Conservation (phyloP, 2,113 vertebrate species). For the Dissostichus mawsoni region DNA sequence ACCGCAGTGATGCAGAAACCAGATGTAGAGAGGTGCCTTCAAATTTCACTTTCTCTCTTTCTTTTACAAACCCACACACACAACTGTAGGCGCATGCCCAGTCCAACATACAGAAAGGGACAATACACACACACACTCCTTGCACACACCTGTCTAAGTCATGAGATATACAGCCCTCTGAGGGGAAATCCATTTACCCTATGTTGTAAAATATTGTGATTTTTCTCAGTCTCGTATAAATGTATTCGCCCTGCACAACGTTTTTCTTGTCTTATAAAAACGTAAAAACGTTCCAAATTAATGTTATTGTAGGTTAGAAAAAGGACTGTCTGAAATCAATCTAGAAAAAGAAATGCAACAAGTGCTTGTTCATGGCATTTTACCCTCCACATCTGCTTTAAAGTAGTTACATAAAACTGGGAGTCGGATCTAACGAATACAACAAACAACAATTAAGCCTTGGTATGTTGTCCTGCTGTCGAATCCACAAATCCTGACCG, state of each 20-base stretch:
- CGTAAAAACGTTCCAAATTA: conserved; percentile 26
- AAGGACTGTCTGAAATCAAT: neutral
- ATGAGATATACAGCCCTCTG: conserved; percentile 64
- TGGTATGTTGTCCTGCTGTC: conserved; percentile 22
- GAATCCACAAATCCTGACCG: conserved; percentile 35
- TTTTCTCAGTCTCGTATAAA: conserved; percentile 61
- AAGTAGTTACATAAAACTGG: neutral
- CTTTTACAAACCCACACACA: neutral
- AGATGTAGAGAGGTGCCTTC: conserved; percentile 72
- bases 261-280: conserved; percentile 54
- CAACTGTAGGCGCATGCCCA: too few species aligned
- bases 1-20: conserved; percentile 79
- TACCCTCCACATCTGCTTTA: conserved; percentile 3
- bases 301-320: neutral
- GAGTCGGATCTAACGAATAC: neutral
- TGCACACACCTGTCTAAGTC: conserved; percentile 67
- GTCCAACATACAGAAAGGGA: too few species aligned
- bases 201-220: conserved; percentile 70
- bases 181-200: conserved; percentile 71
- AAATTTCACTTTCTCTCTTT: conserved; percentile 43
- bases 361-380: neutral
- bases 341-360: neutral
- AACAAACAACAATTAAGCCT: neutral
- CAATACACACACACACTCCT: conserved; percentile 66
- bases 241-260: conserved; percentile 38